Conservation (phyloP, 2,888 invertebrate genomes). For the Theretra japonica region DNA sequence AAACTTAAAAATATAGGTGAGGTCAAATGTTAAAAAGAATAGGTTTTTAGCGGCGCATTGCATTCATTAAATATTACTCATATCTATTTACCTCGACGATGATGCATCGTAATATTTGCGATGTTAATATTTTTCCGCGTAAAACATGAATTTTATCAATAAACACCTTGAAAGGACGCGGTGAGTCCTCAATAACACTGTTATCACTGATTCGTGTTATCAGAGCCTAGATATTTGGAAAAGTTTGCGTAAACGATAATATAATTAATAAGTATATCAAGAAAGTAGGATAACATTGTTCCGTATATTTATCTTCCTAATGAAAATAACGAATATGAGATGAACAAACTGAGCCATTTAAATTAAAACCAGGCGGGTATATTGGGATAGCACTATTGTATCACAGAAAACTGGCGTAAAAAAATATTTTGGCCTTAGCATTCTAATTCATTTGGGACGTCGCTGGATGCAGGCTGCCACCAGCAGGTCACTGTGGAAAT, state of each 20-base stretch:
- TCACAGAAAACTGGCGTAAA: too few relatives aligned
- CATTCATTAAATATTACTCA: not conserved
- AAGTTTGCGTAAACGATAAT: not conserved
- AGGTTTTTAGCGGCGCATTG: not conserved
- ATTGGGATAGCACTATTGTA: too few relatives aligned
- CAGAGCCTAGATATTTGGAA: not conserved
- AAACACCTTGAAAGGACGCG: not conserved
- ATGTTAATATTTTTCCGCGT: not conserved
- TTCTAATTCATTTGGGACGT: too few relatives aligned
- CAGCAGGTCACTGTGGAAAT: too few relatives aligned
- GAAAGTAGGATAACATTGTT: not conserved
- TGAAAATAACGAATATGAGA: too few relatives aligned
- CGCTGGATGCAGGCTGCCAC: too few relatives aligned
- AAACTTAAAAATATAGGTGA: too few relatives aligned
- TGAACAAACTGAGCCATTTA: too few relatives aligned
- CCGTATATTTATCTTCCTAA: not conserved
- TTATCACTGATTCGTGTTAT: conserved; percentile 14
- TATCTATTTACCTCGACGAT: not conserved
- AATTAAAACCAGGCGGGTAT: too few relatives aligned
- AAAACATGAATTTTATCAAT: conserved; percentile 16
- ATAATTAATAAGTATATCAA: not conserved
- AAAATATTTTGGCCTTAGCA: too few relatives aligned
- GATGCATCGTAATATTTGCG: conserved; percentile 2
- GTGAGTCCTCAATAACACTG: conserved; percentile 10
- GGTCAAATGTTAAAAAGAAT: not conserved